Evolutionary conservation across 2,797 vertebrate genomes (phyloP).

Genomic region (Salmo trutta): DNA sequence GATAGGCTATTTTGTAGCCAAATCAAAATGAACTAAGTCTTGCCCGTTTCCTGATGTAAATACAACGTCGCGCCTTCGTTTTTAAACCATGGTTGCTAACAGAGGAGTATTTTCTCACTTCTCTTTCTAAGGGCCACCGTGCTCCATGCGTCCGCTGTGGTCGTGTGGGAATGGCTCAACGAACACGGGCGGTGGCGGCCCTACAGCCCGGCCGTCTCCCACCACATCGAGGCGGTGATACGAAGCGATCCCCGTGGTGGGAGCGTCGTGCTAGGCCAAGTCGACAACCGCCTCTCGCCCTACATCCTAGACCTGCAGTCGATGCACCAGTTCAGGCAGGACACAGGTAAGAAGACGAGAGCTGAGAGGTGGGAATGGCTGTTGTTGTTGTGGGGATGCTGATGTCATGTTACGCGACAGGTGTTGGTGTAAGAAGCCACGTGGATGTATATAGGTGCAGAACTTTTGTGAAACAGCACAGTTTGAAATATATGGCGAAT

Average conservation of each 20-base stretch:
- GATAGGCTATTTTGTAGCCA: neutral
- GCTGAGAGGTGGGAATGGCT: neutral
- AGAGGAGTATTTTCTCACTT: neutral
- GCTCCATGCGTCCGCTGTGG: conserved; percentile 88
- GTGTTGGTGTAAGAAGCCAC: neutral
- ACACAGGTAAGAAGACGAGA: conserved; percentile 82
- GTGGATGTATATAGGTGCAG: too few species aligned
- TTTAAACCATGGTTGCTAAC: conserved; percentile 3
- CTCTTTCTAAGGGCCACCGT: conserved; percentile 74
- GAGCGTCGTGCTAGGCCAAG: conserved; percentile 91
- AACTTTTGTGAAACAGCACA: too few species aligned
- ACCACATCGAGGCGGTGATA: conserved; percentile 91
- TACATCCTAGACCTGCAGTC: conserved; percentile 93
- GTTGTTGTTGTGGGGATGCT: neutral
- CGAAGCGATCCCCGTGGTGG: conserved; percentile 85
- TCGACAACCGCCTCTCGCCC: conserved; percentile 86
- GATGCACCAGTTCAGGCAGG: conserved; percentile 94
- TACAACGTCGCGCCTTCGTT: neutral
- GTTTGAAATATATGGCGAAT: too few species aligned
- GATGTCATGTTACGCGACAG: neutral
- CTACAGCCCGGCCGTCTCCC: conserved; percentile 90
- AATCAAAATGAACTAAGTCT: neutral
- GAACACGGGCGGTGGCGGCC: conserved; percentile 95
- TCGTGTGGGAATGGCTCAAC: conserved; percentile 97
- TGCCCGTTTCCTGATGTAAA: neutral